Percentiles rank a stretch among this genome's conserved stretches.
Conservation (phyloP, 2,113 vertebrate genomes). For the Muscicapa adusta region DNA sequence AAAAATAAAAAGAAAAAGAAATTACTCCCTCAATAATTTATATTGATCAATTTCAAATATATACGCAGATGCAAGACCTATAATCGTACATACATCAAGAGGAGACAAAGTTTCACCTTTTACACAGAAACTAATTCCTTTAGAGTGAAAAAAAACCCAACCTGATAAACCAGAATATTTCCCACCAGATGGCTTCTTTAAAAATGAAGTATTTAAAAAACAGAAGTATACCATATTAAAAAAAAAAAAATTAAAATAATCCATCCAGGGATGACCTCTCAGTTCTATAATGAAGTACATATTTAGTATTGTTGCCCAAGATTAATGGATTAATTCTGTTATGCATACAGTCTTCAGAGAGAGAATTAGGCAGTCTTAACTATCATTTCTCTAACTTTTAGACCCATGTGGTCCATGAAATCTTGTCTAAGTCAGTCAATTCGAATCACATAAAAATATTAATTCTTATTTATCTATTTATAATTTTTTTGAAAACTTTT, state of each 20-base stretch:
- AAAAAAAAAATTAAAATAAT: conserved; percentile 10
- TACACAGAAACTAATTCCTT: neutral
- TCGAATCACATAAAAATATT: neutral
- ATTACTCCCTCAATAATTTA: neutral
- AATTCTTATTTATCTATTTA: neutral
- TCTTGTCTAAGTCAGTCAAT: neutral
- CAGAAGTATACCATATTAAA: neutral
- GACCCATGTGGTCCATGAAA: neutral
- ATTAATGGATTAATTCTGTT: neutral
- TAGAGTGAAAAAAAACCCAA: too few relatives aligned
- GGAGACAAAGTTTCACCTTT: neutral
- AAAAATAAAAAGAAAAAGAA: neutral
- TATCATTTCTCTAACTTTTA: neutral
- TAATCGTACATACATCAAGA: neutral
- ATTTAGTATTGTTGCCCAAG: neutral
- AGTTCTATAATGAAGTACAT: neutral
- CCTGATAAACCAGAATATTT: neutral
- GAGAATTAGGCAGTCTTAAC: neutral
- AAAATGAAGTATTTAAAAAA: neutral
- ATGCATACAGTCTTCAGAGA: neutral
- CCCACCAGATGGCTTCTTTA: neutral
- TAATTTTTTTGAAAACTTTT: neutral
- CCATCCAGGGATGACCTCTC: neutral
- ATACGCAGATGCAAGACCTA: neutral
- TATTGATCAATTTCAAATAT: neutral